phyloP scores from a whole-genome alignment of 1,140 invertebrate species.

The Ostrea edulis region DNA sequence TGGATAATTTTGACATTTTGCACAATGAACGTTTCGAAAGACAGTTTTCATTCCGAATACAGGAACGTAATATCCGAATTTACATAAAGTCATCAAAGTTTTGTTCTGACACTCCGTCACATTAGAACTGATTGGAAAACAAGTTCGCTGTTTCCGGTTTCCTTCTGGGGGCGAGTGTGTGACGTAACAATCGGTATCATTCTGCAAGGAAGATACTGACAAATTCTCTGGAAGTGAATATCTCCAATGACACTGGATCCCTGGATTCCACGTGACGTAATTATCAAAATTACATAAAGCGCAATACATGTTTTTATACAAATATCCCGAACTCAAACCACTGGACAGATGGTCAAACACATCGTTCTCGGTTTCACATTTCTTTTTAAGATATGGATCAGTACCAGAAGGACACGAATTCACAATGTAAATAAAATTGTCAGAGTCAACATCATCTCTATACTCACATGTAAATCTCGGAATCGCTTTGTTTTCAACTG shows the following conservation, averaged over 20 bases:
- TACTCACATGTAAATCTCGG: slow-evolving; percentile 46
- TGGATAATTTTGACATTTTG: slow-evolving; percentile 40
- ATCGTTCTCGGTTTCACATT: slow-evolving; percentile 37
- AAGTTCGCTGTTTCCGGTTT: slow-evolving; percentile 26
- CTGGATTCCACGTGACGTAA: slow-evolving; percentile 37
- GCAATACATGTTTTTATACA: slow-evolving; percentile 55
- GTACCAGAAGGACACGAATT: slow-evolving; percentile 46
- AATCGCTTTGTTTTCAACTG: background rate
- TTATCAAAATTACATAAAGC: slow-evolving; percentile 52
- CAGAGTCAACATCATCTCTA: slow-evolving; percentile 43
- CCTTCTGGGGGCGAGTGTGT: slow-evolving; percentile 2
- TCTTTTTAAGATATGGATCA: background rate
- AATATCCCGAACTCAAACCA: slow-evolving; percentile 37
- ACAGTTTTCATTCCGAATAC: slow-evolving; percentile 40
- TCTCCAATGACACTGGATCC: slow-evolving; percentile 49
- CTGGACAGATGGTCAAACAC: slow-evolving; percentile 17
- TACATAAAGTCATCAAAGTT: slow-evolving; percentile 5
- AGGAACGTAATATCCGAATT: background rate
- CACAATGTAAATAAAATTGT: slow-evolving; percentile 45
- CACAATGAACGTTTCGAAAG: slow-evolving; percentile 51
- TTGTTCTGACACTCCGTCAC: background rate
- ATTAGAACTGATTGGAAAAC: slow-evolving; percentile 37
- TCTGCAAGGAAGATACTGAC: slow-evolving; percentile 9
- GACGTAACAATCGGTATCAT: slow-evolving; percentile 44
- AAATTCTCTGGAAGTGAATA: slow-evolving; percentile 24